Evolutionary conservation across 2,797 vertebrate species (phyloP).

Genomic region (Bradypus variegatus): DNA sequence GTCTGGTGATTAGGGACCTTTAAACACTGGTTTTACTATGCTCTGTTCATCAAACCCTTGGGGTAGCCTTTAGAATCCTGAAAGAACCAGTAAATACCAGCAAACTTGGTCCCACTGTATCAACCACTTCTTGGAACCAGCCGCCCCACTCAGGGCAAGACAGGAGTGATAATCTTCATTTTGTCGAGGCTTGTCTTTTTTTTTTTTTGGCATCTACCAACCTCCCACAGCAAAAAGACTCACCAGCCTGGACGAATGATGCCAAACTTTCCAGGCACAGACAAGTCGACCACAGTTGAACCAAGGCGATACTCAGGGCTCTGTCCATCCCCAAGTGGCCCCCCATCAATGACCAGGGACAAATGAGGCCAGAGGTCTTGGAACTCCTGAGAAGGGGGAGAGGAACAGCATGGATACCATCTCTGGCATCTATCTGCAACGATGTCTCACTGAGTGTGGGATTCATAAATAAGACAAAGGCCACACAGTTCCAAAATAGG

Average conservation of each 20-base stretch:
- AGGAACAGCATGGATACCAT: background rate
- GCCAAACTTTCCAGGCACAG: constrained; percentile 81
- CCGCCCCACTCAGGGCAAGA: background rate
- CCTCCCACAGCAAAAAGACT: constrained; percentile 46
- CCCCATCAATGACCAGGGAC: constrained; percentile 88
- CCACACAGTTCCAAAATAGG: background rate
- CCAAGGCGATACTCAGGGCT: constrained; percentile 84
- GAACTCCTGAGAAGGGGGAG: constrained; percentile 82
- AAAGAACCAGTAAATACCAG: background rate
- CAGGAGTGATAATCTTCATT: background rate
- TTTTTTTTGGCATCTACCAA: background rate
- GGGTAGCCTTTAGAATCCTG: background rate
- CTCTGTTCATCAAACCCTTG: background rate
- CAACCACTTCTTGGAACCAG: background rate
- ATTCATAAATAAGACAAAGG: background rate
- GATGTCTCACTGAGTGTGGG: background rate
- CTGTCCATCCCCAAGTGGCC: constrained; percentile 80
- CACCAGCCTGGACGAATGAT: constrained; percentile 94
- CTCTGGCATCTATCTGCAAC: background rate
- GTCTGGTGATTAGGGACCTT: background rate
- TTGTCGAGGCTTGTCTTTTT: background rate
- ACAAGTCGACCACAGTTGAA: constrained; percentile 92
- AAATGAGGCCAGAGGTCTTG: constrained; percentile 90
- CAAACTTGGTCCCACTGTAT: background rate
- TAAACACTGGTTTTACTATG: background rate